phyloP scores from a whole-genome alignment of 1,140 invertebrate species.

The Oscheius sp. region DNA sequence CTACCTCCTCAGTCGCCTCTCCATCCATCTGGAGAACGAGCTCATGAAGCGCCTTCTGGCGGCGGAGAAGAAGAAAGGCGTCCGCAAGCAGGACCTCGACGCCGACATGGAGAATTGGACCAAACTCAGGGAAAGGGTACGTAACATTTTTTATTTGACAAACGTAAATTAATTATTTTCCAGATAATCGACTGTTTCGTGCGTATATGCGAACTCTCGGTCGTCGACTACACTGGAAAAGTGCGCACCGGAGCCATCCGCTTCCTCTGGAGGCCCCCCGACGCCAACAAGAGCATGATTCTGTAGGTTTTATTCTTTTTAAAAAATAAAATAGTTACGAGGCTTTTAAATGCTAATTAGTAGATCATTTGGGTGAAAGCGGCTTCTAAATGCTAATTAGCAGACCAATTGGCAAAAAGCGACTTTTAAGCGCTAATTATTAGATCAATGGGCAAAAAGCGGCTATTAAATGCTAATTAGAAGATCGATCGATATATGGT shows the following conservation, averaged over 20 bases:
- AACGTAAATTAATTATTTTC: background rate
- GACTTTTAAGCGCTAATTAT: too few relatives aligned
- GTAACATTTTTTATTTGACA: too few relatives aligned
- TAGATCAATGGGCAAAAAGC: too few relatives aligned
- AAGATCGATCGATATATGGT: too few relatives aligned
- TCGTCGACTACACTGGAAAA: background rate
- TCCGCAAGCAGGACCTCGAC: background rate
- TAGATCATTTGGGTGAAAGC: too few relatives aligned
- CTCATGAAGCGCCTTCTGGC: background rate
- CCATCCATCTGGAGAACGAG: background rate
- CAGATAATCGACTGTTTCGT: background rate
- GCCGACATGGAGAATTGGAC: background rate
- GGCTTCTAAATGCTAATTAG: too few relatives aligned
- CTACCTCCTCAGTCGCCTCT: background rate
- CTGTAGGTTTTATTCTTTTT: background rate
- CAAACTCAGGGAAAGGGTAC: background rate
- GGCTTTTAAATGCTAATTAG: too few relatives aligned
- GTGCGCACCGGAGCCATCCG: background rate
- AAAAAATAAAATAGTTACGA: too few relatives aligned
- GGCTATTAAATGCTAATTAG: too few relatives aligned
- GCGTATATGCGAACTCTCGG: background rate
- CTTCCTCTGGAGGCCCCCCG: background rate
- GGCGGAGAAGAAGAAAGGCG: background rate
- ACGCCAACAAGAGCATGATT: background rate
- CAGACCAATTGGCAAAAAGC: too few relatives aligned